A percentile compares a stretch with the other conserved stretches of the same genome.
Conservation (phyloP, 2,797 vertebrate species). For the Danio albolineatus region DNA sequence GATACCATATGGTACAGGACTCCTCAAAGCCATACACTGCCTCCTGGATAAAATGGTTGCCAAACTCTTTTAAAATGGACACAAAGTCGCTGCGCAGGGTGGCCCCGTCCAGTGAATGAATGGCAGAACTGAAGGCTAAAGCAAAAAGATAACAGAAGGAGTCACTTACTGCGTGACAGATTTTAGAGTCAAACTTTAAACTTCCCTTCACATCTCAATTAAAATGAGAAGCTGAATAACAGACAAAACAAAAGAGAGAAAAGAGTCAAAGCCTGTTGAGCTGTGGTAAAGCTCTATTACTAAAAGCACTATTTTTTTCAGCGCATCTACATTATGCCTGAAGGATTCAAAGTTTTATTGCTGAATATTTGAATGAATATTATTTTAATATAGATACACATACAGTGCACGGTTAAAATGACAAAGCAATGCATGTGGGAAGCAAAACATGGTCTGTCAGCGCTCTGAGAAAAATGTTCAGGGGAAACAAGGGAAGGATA, state of each 20-base stretch:
- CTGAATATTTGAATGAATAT: not conserved
- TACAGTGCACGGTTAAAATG: not conserved
- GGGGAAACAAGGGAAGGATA: constrained; percentile 62
- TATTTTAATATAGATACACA: not conserved
- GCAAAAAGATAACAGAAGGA: not conserved
- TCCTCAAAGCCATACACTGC: constrained; percentile 96
- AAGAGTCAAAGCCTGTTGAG: not conserved
- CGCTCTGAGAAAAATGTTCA: constrained; percentile 11
- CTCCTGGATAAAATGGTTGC: constrained; percentile 97
- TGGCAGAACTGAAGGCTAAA: constrained; percentile 90
- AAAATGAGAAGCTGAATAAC: constrained; percentile 4
- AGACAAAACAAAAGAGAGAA: not conserved
- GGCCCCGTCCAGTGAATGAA: constrained; percentile 94
- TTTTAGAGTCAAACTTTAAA: constrained; percentile 8
- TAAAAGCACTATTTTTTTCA: not conserved
- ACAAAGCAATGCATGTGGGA: constrained; percentile 4
- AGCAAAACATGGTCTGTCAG: constrained; percentile 8
- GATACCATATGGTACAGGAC: constrained; percentile 98
- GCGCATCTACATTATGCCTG: not conserved
- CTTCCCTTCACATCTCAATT: not conserved
- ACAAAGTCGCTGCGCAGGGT: constrained; percentile 91
- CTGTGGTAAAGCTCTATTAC: not conserved
- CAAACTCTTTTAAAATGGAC: constrained; percentile 93
- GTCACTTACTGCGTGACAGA: not conserved
- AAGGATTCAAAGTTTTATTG: not conserved